These are phyloP conservation scores for Struthidea cinerea DNA, from an alignment of 2,113 vertebrate genomes.

Conservation along the genomic window DNA sequence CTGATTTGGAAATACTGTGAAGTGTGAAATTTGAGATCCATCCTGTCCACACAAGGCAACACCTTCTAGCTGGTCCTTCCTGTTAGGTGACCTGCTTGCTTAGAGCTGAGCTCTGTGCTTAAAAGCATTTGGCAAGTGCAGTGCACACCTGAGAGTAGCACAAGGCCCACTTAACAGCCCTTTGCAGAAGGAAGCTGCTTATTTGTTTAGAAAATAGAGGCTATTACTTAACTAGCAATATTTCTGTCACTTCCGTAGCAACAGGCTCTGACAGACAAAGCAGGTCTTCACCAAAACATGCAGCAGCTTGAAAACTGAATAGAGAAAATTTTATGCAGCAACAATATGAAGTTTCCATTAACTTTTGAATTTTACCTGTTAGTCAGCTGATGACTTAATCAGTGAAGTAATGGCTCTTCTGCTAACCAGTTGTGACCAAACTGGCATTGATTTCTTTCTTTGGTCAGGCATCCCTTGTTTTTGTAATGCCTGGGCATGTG, in stretches of 20 bases:
- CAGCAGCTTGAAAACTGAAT: neutral
- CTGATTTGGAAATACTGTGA: neutral
- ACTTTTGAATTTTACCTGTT: neutral
- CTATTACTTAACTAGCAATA: neutral
- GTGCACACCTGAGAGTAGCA: neutral
- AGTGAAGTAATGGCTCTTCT: neutral
- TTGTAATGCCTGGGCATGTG: neutral
- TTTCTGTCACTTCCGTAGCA: constrained; percentile 54
- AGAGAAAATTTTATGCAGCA: neutral
- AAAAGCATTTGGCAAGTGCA: neutral
- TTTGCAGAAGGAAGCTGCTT: neutral
- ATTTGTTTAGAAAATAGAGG: constrained; percentile 44
- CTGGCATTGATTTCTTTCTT: neutral
- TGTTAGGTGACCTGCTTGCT: neutral
- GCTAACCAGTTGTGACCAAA: neutral
- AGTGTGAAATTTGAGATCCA: neutral
- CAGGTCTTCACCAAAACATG: neutral
- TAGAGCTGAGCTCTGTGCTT: neutral
- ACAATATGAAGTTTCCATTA: neutral
- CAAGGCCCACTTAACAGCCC: neutral
- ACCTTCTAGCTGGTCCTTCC: neutral
- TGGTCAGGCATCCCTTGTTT: neutral
- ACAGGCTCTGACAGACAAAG: constrained; percentile 14
- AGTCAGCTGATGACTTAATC: neutral
- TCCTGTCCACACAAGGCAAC: neutral